A percentile compares a stretch with the other conserved stretches of the same genome.
Evolutionary conservation across 1,140 invertebrate genomes (phyloP).

Genomic region (Rhynchophorus ferrugineus): DNA sequence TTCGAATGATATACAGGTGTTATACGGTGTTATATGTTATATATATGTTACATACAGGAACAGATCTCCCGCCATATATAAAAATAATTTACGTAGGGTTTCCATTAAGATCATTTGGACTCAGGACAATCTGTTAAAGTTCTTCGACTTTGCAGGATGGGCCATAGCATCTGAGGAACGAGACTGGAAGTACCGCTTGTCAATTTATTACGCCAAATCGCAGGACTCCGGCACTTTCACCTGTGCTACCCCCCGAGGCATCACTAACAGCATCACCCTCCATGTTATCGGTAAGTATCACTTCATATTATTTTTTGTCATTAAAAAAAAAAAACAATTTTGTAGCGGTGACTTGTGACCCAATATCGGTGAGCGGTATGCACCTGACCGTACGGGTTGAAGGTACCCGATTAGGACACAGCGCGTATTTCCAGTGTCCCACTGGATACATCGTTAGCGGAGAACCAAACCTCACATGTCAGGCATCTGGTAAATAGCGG

Average conservation of each 20-base stretch:
- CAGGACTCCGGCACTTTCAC: conserved; percentile 78
- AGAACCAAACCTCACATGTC: conserved; percentile 60
- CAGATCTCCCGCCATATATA: too few species aligned
- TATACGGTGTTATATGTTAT: too few species aligned
- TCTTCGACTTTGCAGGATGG: conserved; percentile 71
- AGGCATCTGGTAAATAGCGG: conserved; percentile 56
- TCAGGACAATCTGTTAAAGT: too few species aligned
- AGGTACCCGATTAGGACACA: conserved; percentile 61
- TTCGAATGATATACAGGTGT: too few species aligned
- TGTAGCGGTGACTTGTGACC: conserved; percentile 55
- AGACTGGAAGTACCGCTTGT: conserved; percentile 72
- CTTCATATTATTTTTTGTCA: background rate
- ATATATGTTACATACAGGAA: too few species aligned
- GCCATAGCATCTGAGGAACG: conserved; percentile 65
- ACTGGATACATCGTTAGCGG: conserved; percentile 64
- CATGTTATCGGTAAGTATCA: conserved; percentile 63
- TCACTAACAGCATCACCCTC: conserved; percentile 71
- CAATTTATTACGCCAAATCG: conserved; percentile 71
- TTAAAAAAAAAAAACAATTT: conserved; percentile 19
- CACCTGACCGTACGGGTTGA: conserved; percentile 50
- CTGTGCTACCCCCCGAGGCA: conserved; percentile 69
- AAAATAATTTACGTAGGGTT: too few species aligned
- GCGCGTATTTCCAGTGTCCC: conserved; percentile 59
- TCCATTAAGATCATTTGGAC: too few species aligned
- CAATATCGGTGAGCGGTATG: conserved; percentile 39